phyloP scores from a whole-genome alignment of 2,113 vertebrate genomes.

The Donacobius atricapilla region DNA sequence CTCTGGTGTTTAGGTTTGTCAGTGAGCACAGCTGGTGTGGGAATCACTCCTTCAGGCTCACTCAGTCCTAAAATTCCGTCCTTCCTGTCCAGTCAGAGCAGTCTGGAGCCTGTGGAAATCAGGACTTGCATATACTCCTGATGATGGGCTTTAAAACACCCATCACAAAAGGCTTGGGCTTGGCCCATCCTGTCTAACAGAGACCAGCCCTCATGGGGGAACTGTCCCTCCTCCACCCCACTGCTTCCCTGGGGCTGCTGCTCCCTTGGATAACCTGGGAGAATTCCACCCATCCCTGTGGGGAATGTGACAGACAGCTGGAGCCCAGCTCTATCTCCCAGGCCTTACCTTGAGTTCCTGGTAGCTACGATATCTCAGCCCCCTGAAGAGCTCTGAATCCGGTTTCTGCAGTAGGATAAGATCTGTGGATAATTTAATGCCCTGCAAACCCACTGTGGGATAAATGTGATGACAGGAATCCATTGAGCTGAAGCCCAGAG shows the following conservation, averaged over 20 bases:
- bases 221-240: not conserved
- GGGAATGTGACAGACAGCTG: not conserved
- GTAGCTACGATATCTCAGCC: not conserved
- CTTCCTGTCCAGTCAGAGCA: not conserved
- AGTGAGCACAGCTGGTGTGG: not conserved
- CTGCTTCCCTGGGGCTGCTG: not conserved
- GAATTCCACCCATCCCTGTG: not conserved
- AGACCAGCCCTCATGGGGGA: not conserved
- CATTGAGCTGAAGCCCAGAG: fast-evolving
- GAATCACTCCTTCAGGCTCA: not conserved
- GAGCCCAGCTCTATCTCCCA: not conserved
- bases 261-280: not conserved
- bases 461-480: not conserved
- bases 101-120: not conserved
- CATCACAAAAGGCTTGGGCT: not conserved
- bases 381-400: not conserved
- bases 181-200: not conserved
- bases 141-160: not conserved
- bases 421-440: not conserved
- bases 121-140: not conserved
- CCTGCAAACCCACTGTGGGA: not conserved
- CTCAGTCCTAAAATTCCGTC: not conserved
- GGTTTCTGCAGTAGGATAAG: not conserved
- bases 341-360: not conserved
- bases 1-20: not conserved